Percentiles rank a stretch among this genome's conserved stretches.
Conservation (phyloP, 2,888 invertebrate species). For the Emmelina monodactyla region DNA sequence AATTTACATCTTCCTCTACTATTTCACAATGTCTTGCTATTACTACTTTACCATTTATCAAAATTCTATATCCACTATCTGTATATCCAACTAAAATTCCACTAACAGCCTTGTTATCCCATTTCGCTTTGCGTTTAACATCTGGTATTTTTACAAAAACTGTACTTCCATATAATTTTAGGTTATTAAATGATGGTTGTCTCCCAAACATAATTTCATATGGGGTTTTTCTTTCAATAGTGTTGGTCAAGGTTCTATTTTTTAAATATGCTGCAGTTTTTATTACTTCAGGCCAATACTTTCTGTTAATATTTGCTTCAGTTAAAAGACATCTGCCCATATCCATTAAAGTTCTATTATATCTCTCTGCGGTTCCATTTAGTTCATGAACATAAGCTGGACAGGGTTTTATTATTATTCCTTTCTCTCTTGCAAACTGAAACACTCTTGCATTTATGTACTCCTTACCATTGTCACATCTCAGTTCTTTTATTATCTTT, state of each 20-base stretch:
- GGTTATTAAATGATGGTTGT: conserved; percentile 18
- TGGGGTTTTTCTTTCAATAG: conserved; percentile 20
- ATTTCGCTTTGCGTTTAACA: conserved; percentile 19
- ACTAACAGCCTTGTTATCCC: conserved; percentile 19
- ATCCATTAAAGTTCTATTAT: conserved; percentile 20
- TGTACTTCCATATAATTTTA: conserved; percentile 21
- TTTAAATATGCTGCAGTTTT: conserved; percentile 21
- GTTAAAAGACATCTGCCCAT: conserved; percentile 17
- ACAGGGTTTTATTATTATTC: conserved; percentile 18
- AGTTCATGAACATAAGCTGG: conserved; percentile 21
- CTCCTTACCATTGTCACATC: conserved; percentile 20
- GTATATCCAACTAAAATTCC: conserved; percentile 21
- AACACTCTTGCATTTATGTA: conserved; percentile 18
- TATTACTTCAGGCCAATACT: conserved; percentile 19
- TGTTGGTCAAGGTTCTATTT: conserved; percentile 21
- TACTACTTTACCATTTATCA: conserved; percentile 19
- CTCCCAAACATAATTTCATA: conserved; percentile 19
- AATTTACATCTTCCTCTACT: conserved; percentile 10
- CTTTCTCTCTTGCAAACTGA: conserved; percentile 17
- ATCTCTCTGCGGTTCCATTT: conserved; percentile 21
- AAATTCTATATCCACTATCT: conserved; percentile 20
- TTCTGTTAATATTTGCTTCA: conserved; percentile 18
- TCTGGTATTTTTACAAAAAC: conserved; percentile 22
- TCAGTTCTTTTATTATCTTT: conserved; percentile 18
- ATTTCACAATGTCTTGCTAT: conserved; percentile 19